Base-by-base conservation (phyloP, 2,888 invertebrate genomes). In the Melinopterus prodromus region DNA sequence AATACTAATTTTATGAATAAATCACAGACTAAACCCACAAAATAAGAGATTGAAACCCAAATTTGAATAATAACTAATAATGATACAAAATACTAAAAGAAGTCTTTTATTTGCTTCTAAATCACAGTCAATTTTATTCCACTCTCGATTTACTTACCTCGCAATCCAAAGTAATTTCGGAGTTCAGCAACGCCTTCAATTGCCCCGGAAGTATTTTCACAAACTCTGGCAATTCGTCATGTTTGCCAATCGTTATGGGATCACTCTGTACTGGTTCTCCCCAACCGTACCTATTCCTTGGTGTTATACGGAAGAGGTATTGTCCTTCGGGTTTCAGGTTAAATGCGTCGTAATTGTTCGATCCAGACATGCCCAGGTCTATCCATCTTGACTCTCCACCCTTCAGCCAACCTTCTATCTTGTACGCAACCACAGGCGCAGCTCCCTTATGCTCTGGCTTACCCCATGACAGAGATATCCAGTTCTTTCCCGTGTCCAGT, bases 231-330 rank as follows among this genome's bases (percentile, higher is more conserved):
- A 95, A 90, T 83, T 94, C 93, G 6, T 93, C 92, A 16, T 92
- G 91, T 37, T 93, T 90, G 0, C 94, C 94, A 2, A 97, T 91
- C 0, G 91, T 91, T 35, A 95, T 88, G 0, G 95, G 91, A 2
- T 90, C 89, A 1, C 92, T 91, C 86, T 94, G 94, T 0, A 93
- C 92, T 0, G 96, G 91, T 84, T 96, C 95, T 12, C 98, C 97
- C 94, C 96, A 96, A 53, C 98, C 98, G 87, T 96, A 96, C 84
- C 97, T 93, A 90, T 98, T 98, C 80, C 96, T 92, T 0, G 98
- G 96, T 0, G 96, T 96, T 9, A 98, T 93, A 79, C 97, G 92
- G 90, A 98, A 97, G 88, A 96, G 94, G 88, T 98, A 98, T 86
- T 95, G 94, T 70, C 93, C 92, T 71, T 94, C 95, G 69, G 95